Evolutionary conservation across 2,888 invertebrate genomes (phyloP).

Genomic region (Kuschelorhynchus macadamiae): DNA sequence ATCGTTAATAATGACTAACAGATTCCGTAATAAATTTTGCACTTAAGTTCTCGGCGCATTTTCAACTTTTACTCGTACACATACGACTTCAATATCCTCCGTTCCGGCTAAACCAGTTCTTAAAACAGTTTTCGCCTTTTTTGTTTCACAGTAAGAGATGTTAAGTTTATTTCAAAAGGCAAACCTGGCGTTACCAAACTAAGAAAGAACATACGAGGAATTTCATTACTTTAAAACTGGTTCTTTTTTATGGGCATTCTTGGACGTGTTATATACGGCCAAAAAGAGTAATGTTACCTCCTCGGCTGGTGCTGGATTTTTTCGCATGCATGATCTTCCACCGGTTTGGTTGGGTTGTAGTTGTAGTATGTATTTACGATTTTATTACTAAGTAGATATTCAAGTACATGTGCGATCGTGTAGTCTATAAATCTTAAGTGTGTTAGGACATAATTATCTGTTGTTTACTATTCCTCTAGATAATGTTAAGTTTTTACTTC

Average conservation of each 20-base stretch:
- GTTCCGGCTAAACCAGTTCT: conserved; percentile 29
- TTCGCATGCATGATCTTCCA: conserved; percentile 22
- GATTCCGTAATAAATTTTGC: conserved; percentile 17
- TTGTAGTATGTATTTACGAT: neutral
- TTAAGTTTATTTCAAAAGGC: conserved; percentile 27
- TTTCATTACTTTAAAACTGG: conserved; percentile 32
- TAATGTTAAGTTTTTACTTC: too few relatives aligned
- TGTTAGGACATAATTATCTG: too few relatives aligned
- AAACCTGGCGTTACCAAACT: conserved; percentile 27
- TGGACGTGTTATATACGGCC: conserved; percentile 25
- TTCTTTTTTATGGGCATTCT: conserved; percentile 32
- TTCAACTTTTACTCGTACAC: conserved; percentile 14
- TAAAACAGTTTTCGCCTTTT: conserved; percentile 24
- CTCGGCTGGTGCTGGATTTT: conserved; percentile 9
- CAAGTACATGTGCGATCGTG: neutral
- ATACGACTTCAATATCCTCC: conserved; percentile 18
- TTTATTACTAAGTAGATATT: neutral
- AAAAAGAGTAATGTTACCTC: conserved; percentile 22
- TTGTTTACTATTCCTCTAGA: too few relatives aligned
- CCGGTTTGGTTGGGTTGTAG: conserved; percentile 7
- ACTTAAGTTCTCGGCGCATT: conserved; percentile 7
- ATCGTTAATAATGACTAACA: too few relatives aligned
- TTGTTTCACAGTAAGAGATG: conserved; percentile 27
- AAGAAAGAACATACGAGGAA: conserved; percentile 25
- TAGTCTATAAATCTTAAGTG: too few relatives aligned